Evolutionary conservation across 2,113 vertebrate species (phyloP), one percentile per base, ranked within the genome.

Genomic region (Aptenodytes patagonicus): DNA sequence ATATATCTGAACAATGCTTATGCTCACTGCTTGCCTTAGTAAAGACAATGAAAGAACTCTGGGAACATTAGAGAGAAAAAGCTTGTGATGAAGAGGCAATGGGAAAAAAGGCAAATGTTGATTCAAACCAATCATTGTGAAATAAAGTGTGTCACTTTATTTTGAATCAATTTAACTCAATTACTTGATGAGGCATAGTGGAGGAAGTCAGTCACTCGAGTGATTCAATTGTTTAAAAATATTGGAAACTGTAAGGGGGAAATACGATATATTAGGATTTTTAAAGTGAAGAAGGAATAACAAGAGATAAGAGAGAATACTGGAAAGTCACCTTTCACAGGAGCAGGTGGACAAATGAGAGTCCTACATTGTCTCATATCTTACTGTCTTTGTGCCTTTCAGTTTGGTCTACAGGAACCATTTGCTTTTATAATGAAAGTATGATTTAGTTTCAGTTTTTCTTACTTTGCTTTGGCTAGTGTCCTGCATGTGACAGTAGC

Each of bases 71-170:
- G 17, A 71, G 22, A 71, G 42, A 90, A 94, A 95, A 92, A 78
- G 2, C 18, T 47, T 87, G 10, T 75, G 60, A 79, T 62, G 77
- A 91, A 88, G 31, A 89, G 17, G 82, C 51, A 90, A 28, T n/a
- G 44, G 29, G 31, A 92, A 83, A 91, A 95, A 96, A 95, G 52
- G 57, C 19, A 96, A 95, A 92, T 92, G 95, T 92, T 96, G 81
- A 82, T 95, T 78, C 89, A 95, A 94, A 95, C 87, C 70, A 87
- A 85, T 92, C 89, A 95, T 38, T 85, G 57, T 91, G 78, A 93
- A 97, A 95, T 95, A 94, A 89, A 93, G 66, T 83, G 38, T 96
- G 94, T 90, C 94, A 83, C 89, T 97, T 97, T 93, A 95, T 97
- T 95, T 91, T 86, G 85, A 94, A 95, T 96, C 78, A 95, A 66